Conservation (phyloP, 2,113 vertebrate genomes). For the Percina caprodes region DNA sequence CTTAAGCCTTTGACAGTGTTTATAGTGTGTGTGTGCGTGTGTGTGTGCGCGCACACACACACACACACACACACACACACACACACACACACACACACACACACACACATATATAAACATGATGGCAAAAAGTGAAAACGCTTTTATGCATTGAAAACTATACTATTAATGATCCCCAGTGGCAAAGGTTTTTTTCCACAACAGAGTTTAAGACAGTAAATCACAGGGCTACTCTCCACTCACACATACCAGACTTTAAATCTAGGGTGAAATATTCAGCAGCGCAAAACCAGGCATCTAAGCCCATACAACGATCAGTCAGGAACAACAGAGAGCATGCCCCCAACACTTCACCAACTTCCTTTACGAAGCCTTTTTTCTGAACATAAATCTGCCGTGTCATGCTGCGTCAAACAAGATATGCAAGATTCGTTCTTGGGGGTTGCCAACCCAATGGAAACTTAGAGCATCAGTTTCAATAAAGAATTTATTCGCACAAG, state of each 20-base stretch:
- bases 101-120: too few species aligned
- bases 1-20: neutral
- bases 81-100: too few species aligned
- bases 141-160: slow-evolving; percentile 26
- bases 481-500: slow-evolving; percentile 61
- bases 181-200: slow-evolving; percentile 66
- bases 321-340: slow-evolving; percentile 53
- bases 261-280: slow-evolving; percentile 75
- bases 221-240: slow-evolving; percentile 65
- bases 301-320: slow-evolving; percentile 55
- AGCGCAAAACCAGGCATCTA: slow-evolving; percentile 48
- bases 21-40: too few species aligned
- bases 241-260: slow-evolving; percentile 78
- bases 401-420: slow-evolving; percentile 65
- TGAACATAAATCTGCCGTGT: slow-evolving; percentile 70
- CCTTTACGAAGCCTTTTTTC: slow-evolving; percentile 24
- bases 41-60: too few species aligned
- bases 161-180: slow-evolving; percentile 63
- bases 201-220: slow-evolving; percentile 70
- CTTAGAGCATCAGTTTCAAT: slow-evolving; percentile 72
- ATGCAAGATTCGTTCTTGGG: slow-evolving; percentile 48
- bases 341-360: slow-evolving; percentile 62
- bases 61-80: too few species aligned
- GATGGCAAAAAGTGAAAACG: slow-evolving; percentile 10
- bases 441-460: slow-evolving; percentile 63